These are phyloP conservation scores for Nesometra sesokonis DNA, from an alignment of 35 echinoderm and acorn worm species.

Conservation along the genomic window DNA sequence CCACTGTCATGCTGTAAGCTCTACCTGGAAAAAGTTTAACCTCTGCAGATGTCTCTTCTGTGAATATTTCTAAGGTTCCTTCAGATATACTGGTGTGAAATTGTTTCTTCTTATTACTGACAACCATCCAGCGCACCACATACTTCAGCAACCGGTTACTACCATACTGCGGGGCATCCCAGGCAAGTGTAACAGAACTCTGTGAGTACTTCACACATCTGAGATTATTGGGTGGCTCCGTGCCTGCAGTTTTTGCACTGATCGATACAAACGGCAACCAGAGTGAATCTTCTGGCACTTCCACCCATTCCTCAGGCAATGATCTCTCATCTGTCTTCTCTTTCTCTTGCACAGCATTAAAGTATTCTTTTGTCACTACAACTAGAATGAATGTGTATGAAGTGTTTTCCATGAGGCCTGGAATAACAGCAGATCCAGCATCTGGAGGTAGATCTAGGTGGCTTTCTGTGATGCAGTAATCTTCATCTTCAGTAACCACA, in stretches of 20 bases:
- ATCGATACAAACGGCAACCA: background rate
- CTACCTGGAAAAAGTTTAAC: background rate
- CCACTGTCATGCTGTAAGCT: background rate
- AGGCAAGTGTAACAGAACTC: background rate
- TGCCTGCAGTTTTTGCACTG: background rate
- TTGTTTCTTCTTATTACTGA: background rate
- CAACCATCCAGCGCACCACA: background rate
- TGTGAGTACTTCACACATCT: background rate
- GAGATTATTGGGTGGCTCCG: background rate
- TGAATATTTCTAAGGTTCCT: background rate
- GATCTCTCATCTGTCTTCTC: background rate
- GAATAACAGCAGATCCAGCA: background rate
- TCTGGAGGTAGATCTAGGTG: background rate
- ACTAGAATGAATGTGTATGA: background rate
- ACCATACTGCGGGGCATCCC: background rate
- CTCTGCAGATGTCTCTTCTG: background rate
- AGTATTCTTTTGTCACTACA: conserved; percentile 2
- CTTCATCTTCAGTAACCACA: background rate
- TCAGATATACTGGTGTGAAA: background rate
- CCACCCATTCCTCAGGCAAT: conserved; percentile 2
- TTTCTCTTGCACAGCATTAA: conserved; percentile 2
- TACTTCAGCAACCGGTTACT: background rate
- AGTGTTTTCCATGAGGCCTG: background rate
- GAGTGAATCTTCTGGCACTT: background rate
- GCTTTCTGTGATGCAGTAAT: background rate